These are phyloP conservation scores for Beaufortia kweichowensis DNA, from an alignment of 2,113 vertebrate species.

Conservation along the genomic window DNA sequence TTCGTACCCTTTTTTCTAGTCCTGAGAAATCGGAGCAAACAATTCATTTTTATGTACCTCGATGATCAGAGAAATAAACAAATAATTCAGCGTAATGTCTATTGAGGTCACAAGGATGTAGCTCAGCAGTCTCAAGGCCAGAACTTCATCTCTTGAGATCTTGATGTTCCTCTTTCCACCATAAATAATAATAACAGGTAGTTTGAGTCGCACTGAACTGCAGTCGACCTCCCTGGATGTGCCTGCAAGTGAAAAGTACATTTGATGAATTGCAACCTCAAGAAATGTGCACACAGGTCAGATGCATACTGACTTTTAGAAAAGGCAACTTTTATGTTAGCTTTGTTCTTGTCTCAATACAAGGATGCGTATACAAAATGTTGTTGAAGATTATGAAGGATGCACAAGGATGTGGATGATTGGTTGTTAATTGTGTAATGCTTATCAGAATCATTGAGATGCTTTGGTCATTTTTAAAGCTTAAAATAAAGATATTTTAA, in stretches of 20 bases:
- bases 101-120: not conserved
- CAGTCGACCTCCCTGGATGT: not conserved
- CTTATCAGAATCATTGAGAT: too few species aligned
- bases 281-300: not conserved
- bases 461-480: too few species aligned
- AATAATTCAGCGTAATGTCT: not conserved
- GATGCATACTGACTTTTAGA: not conserved
- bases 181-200: constrained; percentile 17
- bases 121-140: not conserved
- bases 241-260: constrained; percentile 16
- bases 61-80: not conserved
- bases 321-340: not conserved
- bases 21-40: not conserved
- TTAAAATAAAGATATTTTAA: too few species aligned
- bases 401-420: too few species aligned
- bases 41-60: not conserved
- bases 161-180: not conserved
- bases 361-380: too few species aligned
- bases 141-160: not conserved
- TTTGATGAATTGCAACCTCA: constrained; percentile 8
- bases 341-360: too few species aligned
- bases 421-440: too few species aligned
- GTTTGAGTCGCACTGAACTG: not conserved
- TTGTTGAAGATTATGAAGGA: too few species aligned
- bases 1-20: not conserved